phyloP scores from a whole-genome alignment of 2,797 vertebrate genomes.

The Rhinoraja longicauda region DNA sequence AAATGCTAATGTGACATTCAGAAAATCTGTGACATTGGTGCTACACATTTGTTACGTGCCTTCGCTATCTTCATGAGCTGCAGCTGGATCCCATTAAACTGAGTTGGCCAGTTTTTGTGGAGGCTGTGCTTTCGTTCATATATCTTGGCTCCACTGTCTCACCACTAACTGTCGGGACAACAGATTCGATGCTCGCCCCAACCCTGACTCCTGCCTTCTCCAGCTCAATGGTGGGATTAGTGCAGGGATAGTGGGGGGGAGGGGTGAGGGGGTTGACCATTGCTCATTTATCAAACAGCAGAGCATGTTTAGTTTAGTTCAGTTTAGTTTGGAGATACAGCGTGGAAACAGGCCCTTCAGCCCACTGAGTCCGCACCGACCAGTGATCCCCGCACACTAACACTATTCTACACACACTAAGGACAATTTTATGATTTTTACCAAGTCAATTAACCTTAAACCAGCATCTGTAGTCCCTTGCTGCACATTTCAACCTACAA shows the following conservation, averaged over 20 bases:
- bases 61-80: too few relatives aligned
- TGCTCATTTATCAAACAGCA: not conserved
- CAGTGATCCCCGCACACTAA: too few relatives aligned
- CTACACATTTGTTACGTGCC: not conserved
- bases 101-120: not conserved
- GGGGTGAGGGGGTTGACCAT: not conserved
- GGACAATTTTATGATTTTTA: too few relatives aligned
- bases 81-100: not conserved
- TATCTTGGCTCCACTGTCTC: not conserved
- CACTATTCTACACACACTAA: too few relatives aligned
- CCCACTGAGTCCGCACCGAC: too few relatives aligned
- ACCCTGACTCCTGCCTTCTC: not conserved
- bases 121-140: not conserved
- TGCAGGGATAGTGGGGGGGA: not conserved
- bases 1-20: not conserved
- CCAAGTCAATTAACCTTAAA: too few relatives aligned
- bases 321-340: too few relatives aligned
- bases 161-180: not conserved
- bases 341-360: too few relatives aligned
- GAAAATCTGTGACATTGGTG: not conserved
- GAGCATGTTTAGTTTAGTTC: too few relatives aligned
- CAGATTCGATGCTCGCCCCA: not conserved
- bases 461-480: too few relatives aligned
- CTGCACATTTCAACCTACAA: too few relatives aligned
- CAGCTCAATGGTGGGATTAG: not conserved